These are phyloP conservation scores for Ommatoiulus sabulosus DNA, from an alignment of 2,888 invertebrate species.

Conservation along the genomic window DNA sequence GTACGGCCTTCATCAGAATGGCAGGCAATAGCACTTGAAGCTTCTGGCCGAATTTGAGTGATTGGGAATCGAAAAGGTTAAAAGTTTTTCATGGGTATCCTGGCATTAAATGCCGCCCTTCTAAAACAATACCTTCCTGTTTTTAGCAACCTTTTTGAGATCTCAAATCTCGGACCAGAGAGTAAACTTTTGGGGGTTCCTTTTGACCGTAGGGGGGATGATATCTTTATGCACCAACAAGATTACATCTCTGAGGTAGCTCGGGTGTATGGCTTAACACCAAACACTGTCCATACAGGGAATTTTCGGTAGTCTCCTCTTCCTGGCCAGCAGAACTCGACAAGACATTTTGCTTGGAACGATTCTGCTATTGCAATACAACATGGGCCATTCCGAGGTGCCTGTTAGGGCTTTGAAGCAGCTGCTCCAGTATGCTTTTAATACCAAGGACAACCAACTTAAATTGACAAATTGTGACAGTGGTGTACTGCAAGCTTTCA, in stretches of 20 bases:
- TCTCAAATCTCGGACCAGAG: neutral
- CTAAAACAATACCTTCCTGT: neutral
- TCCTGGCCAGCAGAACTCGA: neutral
- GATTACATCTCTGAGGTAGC: neutral
- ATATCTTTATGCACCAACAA: neutral
- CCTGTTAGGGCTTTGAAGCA: too few species aligned
- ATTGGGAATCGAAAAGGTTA: neutral
- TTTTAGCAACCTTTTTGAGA: neutral
- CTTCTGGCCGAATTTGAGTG: neutral
- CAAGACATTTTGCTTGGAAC: neutral
- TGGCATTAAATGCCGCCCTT: neutral
- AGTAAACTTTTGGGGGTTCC: neutral
- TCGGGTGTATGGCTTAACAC: neutral
- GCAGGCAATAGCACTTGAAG: neutral
- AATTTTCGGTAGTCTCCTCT: neutral
- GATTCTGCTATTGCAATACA: neutral
- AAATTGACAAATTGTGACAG: neutral
- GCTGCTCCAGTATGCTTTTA: neutral
- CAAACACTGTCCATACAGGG: neutral
- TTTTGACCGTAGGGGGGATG: neutral
- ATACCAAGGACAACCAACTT: neutral
- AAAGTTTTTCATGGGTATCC: neutral
- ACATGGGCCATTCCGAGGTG: neutral
- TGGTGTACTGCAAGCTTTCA: neutral
- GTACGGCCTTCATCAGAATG: neutral